Base-by-base conservation (phyloP, 2,113 vertebrate genomes). In the Lagopus muta region DNA sequence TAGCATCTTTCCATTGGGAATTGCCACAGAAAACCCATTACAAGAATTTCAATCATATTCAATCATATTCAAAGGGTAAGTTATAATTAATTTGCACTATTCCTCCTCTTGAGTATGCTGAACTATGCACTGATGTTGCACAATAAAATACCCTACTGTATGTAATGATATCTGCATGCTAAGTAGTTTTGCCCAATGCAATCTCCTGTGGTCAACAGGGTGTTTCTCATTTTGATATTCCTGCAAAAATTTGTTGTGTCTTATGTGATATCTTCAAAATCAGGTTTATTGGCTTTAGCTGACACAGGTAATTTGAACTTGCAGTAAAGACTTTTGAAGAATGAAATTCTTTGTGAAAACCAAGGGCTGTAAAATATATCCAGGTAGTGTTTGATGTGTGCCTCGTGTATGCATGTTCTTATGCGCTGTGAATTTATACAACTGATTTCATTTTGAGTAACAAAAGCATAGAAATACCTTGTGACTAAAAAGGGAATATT, bases 271-370 rank as follows among this genome's bases (percentile, higher is more conserved):
- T 82, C 72, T 83, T 64, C 28, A 19, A 70, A 21, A 62, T 91
- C 55, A 67, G 24, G 27, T 88, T 85, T 93, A 55, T 32, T 76
- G 52, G 13, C 34, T 95, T 93, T 65, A 70, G 48, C 82, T 34
- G 52, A 48, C 34, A 80, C 24, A 86, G n/a, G 38, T 27, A 32
- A 67, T 91, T 88, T 94, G 69, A 79, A 58, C 20, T 40, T 93
- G 17, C 43, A 83, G 61, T 50, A 42, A 76, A 85, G 27, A 43
- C 43, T 67, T 82, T 48, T 58, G 48, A 62, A 79, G 52, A 64
- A 86, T 71, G 38, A 4, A 7, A 43, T 22, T 55, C 70, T 87
- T 91, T 78, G 42, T 14, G 78, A 86, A 43, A 13, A 11, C 9
- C 32, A 7, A 57, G 47, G 60, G 38, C 75, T 79, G 54, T 61